These are phyloP conservation scores for Temnothorax curvispinosus DNA, from an alignment of 1,140 invertebrate species.

Conservation along the genomic window DNA sequence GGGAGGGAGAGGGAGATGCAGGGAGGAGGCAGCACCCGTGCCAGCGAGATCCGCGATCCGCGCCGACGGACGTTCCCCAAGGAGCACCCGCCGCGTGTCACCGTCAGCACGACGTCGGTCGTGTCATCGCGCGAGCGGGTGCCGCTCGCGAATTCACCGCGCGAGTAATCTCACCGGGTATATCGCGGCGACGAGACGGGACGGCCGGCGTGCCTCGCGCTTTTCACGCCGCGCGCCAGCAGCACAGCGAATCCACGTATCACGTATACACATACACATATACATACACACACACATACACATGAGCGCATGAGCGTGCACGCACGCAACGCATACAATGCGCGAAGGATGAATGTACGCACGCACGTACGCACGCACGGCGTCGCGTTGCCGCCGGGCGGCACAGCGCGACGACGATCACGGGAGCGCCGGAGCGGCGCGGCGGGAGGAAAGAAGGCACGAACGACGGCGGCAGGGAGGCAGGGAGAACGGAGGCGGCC, in stretches of 20 bases:
- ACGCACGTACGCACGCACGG: constrained; percentile 15
- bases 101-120: background rate
- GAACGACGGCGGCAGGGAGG: background rate
- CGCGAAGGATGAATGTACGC: background rate
- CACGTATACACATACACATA: constrained; percentile 17
- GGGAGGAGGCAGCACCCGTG: constrained; percentile 25
- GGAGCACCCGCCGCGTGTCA: constrained; percentile 35
- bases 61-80: background rate
- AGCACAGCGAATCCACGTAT: constrained; percentile 18
- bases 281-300: constrained; percentile 28
- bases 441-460: background rate
- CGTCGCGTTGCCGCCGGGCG: constrained; percentile 34
- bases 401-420: background rate
- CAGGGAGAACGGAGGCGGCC: background rate
- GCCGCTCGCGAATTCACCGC: too few species aligned
- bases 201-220: background rate
- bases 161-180: background rate
- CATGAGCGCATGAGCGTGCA: background rate
- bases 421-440: background rate
- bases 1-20: constrained; percentile 18
- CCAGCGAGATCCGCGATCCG: background rate
- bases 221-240: constrained; percentile 21
- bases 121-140: background rate
- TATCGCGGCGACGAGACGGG: background rate
- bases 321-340: background rate